These are phyloP conservation scores for Bungarus multicinctus DNA, from an alignment of 2,113 vertebrate genomes.

Conservation along the genomic window DNA sequence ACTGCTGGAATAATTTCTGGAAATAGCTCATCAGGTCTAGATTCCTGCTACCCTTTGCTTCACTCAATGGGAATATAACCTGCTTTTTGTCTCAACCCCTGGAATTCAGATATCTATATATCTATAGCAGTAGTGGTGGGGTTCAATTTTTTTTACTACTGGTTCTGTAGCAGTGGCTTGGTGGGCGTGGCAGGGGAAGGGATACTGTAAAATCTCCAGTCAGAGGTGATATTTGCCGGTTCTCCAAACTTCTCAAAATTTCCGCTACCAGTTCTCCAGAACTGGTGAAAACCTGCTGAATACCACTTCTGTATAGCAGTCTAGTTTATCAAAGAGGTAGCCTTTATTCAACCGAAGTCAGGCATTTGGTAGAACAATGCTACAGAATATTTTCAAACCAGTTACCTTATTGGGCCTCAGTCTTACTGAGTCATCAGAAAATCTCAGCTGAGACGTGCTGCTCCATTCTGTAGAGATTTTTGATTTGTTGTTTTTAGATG, in stretches of 20 bases:
- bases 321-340: background rate
- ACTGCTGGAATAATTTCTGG: background rate
- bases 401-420: constrained; percentile 75
- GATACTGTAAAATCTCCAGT: no score
- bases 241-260: no score
- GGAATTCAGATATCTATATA: background rate
- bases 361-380: background rate
- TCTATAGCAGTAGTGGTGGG: no score
- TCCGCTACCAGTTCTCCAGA: no score
- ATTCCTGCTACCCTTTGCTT: background rate
- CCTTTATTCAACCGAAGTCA: constrained; percentile 2
- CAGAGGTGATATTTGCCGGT: no score
- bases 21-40: background rate
- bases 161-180: no score
- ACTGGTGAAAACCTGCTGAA: no score
- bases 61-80: background rate
- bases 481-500: constrained; percentile 42
- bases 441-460: constrained; percentile 52
- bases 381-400: background rate
- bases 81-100: background rate
- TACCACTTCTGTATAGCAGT: background rate
- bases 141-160: no score
- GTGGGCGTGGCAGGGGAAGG: no score
- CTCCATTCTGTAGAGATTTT: constrained; percentile 78
- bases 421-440: constrained; percentile 37